phyloP scores from a whole-genome alignment of 2,797 vertebrate genomes.

The Cuculus canorus region DNA sequence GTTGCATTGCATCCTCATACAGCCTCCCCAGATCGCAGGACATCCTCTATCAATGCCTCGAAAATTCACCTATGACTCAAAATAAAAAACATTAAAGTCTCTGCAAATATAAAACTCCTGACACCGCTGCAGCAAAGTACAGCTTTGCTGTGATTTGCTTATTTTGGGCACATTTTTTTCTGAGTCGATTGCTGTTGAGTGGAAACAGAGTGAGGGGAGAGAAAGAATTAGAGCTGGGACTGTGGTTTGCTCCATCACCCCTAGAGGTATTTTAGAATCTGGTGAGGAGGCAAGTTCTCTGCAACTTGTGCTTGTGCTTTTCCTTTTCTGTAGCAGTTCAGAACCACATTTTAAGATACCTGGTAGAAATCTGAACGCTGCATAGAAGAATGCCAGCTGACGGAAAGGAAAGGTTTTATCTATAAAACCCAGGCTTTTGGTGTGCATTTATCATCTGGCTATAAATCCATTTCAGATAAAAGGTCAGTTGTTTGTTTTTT shows the following conservation, averaged over 20 bases:
- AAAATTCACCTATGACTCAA: neutral
- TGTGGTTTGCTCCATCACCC: neutral
- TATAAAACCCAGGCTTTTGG: neutral
- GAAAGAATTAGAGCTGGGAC: neutral
- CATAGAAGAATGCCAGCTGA: neutral
- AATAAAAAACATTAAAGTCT: neutral
- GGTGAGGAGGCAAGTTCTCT: neutral
- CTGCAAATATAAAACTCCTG: neutral
- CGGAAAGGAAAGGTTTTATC: neutral
- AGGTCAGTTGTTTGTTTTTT: neutral
- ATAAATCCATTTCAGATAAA: neutral
- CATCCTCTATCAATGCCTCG: neutral
- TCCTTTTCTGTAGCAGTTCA: neutral
- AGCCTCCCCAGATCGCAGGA: neutral
- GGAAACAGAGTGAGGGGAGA: neutral
- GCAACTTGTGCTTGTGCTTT: neutral
- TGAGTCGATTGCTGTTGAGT: neutral
- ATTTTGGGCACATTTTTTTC: neutral
- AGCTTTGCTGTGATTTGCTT: neutral
- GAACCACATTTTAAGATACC: neutral
- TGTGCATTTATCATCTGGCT: neutral
- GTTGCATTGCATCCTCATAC: neutral
- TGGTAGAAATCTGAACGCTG: neutral
- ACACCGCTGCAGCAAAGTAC: neutral
- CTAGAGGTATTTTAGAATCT: neutral